Conservation (phyloP, 2,888 invertebrate genomes). For the Tipula confusa region DNA sequence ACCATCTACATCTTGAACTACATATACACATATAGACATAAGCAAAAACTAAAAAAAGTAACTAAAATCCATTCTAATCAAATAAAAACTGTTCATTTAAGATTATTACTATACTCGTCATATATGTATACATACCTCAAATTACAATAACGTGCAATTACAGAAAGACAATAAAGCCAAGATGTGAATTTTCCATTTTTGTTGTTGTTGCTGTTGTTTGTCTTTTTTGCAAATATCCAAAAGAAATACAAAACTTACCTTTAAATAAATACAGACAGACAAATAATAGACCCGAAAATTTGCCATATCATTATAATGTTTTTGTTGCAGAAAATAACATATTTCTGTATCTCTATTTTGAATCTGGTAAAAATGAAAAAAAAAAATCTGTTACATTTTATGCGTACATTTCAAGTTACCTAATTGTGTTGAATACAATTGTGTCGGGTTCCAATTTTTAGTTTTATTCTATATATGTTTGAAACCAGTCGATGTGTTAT, state of each 20-base stretch:
- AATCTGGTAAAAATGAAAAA: not conserved
- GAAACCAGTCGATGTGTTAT: conserved; percentile 17
- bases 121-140: not conserved
- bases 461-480: not conserved
- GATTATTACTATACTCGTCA: not conserved
- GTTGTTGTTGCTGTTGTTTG: too few species aligned
- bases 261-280: not conserved
- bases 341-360: not conserved
- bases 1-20: not conserved
- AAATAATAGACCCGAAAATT: conserved; percentile 9
- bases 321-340: not conserved
- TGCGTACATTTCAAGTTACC: not conserved
- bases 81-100: not conserved
- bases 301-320: not conserved
- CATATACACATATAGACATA: not conserved
- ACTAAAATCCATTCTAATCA: not conserved
- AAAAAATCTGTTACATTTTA: conserved; percentile 1
- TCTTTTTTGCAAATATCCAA: not conserved
- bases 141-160: conserved; percentile 25
- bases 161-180: not conserved
- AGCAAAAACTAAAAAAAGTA: too few species aligned
- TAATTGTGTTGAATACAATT: conserved; percentile 25
- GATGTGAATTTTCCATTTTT: not conserved
- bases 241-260: conserved; percentile 12
- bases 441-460: not conserved